Conservation (phyloP, 1,140 invertebrate genomes). For the Cyclargus thomasi region DNA sequence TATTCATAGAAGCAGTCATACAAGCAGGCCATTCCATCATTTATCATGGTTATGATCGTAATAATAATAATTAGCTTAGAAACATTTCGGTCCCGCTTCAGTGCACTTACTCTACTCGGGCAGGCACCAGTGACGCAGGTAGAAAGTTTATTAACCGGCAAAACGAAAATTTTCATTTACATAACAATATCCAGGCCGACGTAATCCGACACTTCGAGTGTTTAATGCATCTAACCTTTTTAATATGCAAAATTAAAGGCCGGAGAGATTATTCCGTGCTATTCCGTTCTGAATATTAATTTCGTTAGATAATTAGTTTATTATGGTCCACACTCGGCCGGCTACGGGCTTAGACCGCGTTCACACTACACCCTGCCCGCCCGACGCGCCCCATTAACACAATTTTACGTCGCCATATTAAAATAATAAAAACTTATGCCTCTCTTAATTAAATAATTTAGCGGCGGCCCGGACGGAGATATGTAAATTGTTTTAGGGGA, state of each 20-base stretch:
- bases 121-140: not conserved
- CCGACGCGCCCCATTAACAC: slow-evolving; percentile 59
- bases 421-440: slow-evolving; percentile 77
- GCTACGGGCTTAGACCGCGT: no score
- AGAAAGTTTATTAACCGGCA: slow-evolving; percentile 3
- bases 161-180: slow-evolving; percentile 2
- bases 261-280: not conserved
- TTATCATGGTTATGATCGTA: not conserved
- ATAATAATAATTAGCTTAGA: not conserved
- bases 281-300: slow-evolving; percentile 5
- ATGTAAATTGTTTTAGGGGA: slow-evolving; percentile 77
- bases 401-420: slow-evolving; percentile 72
- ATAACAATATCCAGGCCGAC: slow-evolving; percentile 3
- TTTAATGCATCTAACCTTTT: not conserved
- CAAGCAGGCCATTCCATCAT: not conserved
- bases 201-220: not conserved
- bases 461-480: slow-evolving; percentile 68
- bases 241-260: slow-evolving; percentile 8
- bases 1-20: no score
- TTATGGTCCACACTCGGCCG: not conserved
- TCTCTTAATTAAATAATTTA: slow-evolving; percentile 77
- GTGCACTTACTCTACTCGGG: not conserved
- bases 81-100: not conserved
- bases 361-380: not conserved
- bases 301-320: slow-evolving; percentile 1